Evolutionary conservation across 2,797 vertebrate species (phyloP).

Genomic region (Phaenicophaeus curvirostris): DNA sequence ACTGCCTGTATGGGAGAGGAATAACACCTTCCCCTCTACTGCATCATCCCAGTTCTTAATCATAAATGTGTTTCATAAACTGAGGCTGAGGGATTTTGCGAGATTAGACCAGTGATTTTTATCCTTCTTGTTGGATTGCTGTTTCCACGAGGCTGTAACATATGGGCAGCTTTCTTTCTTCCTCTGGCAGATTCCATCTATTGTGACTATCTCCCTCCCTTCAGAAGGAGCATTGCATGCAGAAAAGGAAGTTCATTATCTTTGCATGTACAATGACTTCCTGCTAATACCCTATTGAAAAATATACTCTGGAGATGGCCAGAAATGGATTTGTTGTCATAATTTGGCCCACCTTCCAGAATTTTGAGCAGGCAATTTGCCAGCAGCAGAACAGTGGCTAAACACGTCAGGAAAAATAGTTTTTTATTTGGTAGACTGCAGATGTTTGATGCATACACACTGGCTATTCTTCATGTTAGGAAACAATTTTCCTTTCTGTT

Average conservation of each 20-base stretch:
- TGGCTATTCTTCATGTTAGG: neutral
- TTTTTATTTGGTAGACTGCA: neutral
- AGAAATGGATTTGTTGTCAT: neutral
- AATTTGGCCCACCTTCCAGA: neutral
- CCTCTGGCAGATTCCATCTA: neutral
- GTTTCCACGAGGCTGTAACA: neutral
- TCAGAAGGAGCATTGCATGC: neutral
- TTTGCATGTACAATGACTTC: neutral
- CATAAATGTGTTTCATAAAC: neutral
- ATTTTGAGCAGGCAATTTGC: neutral
- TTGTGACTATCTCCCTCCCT: neutral
- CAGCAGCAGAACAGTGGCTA: neutral
- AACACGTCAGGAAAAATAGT: neutral
- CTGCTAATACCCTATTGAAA: neutral
- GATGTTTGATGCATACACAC: neutral
- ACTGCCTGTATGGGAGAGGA: neutral
- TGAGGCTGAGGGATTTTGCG: neutral
- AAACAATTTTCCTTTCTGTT: neutral
- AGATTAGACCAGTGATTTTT: neutral
- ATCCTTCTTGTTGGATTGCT: neutral
- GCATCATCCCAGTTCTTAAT: neutral
- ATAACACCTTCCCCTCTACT: neutral
- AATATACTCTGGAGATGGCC: neutral
- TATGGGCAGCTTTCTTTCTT: neutral
- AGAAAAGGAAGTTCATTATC: neutral